Evolutionary conservation across 2,113 vertebrate genomes (phyloP).

Genomic region (Carassius auratus): DNA sequence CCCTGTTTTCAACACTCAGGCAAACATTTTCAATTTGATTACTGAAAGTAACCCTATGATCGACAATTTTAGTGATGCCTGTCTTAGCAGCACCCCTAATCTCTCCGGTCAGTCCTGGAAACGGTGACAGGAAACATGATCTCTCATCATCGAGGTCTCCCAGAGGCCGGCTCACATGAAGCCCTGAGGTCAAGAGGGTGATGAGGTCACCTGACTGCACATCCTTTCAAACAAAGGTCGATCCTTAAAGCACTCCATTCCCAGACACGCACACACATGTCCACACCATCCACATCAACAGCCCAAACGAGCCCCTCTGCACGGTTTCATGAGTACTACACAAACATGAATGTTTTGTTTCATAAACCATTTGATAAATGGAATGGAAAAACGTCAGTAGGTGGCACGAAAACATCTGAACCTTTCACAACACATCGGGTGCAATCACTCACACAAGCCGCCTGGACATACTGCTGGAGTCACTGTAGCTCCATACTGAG

Average conservation of each 20-base stretch:
- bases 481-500: constrained; percentile 32
- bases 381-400: constrained; percentile 2
- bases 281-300: neutral
- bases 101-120: constrained; percentile 20
- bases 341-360: neutral
- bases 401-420: neutral
- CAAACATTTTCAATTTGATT: neutral
- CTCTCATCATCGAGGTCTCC: constrained; percentile 14
- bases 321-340: neutral
- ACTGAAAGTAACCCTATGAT: neutral
- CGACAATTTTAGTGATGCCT: neutral
- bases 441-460: constrained; percentile 7
- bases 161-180: constrained; percentile 32
- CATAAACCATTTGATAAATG: neutral
- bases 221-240: constrained; percentile 53
- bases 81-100: constrained; percentile 10
- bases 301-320: neutral
- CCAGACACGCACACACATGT: constrained; percentile 42
- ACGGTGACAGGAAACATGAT: constrained; percentile 44
- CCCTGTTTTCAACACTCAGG: neutral
- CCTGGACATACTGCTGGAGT: constrained; percentile 19
- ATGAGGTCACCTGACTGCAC: constrained; percentile 47
- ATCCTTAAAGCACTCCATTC: constrained; percentile 40
- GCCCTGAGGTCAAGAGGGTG: constrained; percentile 41
- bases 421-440: constrained; percentile 14